phyloP scores from a whole-genome alignment of 2,113 vertebrate species.

The Dicaeum eximium region DNA sequence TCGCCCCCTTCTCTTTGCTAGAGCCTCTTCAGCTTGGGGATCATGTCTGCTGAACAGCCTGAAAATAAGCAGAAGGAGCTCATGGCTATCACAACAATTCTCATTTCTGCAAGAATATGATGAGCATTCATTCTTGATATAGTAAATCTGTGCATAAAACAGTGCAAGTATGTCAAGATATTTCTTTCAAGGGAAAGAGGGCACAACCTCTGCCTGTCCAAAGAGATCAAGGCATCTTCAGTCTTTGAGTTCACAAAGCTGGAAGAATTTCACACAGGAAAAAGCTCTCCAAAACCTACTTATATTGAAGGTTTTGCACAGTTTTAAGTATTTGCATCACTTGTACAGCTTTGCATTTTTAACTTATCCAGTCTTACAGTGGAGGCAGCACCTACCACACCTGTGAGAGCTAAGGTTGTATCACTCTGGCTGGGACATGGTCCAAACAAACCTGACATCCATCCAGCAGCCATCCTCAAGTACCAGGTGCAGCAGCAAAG shows the following conservation, averaged over 20 bases:
- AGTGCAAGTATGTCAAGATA: background rate
- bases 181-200: background rate
- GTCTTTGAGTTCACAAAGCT: background rate
- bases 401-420: background rate
- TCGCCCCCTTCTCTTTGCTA: slow-evolving; percentile 94
- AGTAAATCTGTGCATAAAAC: background rate
- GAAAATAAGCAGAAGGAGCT: slow-evolving; percentile 36
- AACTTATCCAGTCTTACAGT: background rate
- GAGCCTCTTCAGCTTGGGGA: slow-evolving; percentile 94
- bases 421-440: background rate
- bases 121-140: background rate
- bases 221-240: background rate
- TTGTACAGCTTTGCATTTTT: background rate
- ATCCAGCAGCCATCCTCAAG: background rate
- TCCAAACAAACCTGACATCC: background rate
- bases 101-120: background rate
- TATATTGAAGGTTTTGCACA: background rate
- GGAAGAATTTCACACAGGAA: background rate
- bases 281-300: background rate
- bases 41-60: slow-evolving; percentile 96
- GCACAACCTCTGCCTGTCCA: background rate
- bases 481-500: background rate
- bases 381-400: background rate
- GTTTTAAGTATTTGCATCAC: background rate
- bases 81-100: slow-evolving; percentile 5